A percentile compares a stretch with the other conserved stretches of the same genome.
Conservation (phyloP, 2,113 vertebrate species). For the Nanorana parkeri region DNA sequence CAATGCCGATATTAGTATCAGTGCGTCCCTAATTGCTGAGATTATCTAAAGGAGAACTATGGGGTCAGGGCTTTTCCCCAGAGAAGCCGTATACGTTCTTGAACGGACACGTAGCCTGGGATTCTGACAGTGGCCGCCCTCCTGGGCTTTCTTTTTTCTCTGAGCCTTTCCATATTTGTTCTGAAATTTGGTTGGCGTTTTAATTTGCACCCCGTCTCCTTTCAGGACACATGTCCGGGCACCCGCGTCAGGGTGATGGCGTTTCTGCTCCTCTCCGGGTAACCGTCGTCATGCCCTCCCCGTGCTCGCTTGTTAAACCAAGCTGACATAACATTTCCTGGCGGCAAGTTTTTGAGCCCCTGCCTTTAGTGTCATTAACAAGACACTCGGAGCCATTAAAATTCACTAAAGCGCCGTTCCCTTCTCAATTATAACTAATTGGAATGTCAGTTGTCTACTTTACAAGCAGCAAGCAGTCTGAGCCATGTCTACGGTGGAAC, state of each 20-base stretch:
- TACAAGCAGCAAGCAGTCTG: conserved; percentile 21
- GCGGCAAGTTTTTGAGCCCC: conserved; percentile 10
- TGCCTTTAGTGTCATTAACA: conserved; percentile 48
- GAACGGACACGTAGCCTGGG: too few relatives aligned
- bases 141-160: too few relatives aligned
- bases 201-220: background rate
- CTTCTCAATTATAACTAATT: conserved; percentile 58
- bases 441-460: conserved; percentile 53
- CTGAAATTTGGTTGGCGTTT: too few relatives aligned
- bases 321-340: conserved; percentile 34
- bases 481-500: conserved; percentile 19
- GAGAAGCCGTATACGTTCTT: too few relatives aligned
- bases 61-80: too few relatives aligned
- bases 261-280: background rate
- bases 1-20: too few relatives aligned
- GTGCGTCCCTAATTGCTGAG: too few relatives aligned
- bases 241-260: background rate
- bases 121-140: too few relatives aligned
- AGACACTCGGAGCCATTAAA: conserved; percentile 52
- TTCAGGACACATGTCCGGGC: background rate
- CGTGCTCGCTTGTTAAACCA: background rate
- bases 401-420: conserved; percentile 43
- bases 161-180: too few relatives aligned
- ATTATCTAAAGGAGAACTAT: too few relatives aligned
- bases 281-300: background rate